These are phyloP conservation scores for Dryocosmus kuriphilus DNA, from an alignment of 2,888 invertebrate genomes.

Conservation along the genomic window DNA sequence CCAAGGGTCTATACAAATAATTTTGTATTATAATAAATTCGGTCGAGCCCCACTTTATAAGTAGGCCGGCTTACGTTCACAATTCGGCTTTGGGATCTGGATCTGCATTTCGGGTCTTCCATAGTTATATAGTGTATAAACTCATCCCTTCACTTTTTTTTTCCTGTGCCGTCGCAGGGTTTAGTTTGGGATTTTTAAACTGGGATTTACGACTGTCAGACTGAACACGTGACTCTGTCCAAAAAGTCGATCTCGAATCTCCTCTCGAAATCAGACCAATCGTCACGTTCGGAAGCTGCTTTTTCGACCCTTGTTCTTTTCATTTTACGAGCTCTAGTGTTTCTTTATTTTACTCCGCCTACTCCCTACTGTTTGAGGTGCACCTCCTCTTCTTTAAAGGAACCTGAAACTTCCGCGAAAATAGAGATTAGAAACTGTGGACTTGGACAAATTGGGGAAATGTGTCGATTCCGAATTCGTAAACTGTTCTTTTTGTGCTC, in stretches of 20 bases:
- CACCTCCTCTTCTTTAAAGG: constrained; percentile 29
- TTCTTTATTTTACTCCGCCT: constrained; percentile 9
- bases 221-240: constrained; percentile 1
- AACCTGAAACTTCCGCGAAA: constrained; percentile 32
- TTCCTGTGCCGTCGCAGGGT: neutral
- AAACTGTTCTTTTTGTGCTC: neutral
- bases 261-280: neutral
- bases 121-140: constrained; percentile 20
- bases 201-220: constrained; percentile 12
- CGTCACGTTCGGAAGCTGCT: constrained; percentile 5
- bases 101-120: constrained; percentile 38
- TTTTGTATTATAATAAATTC: constrained; percentile 59
- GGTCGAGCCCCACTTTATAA: constrained; percentile 68
- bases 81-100: constrained; percentile 52
- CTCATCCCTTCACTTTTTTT: constrained; percentile 15
- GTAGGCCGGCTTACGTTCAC: constrained; percentile 68
- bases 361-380: neutral
- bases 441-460: neutral
- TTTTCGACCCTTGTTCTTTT: constrained; percentile 5
- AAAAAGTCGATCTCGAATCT: constrained; percentile 18
- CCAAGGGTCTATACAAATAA: constrained; percentile 57
- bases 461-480: neutral
- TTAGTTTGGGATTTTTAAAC: constrained; percentile 30
- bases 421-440: neutral
- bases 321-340: neutral